phyloP scores from a whole-genome alignment of 1,140 invertebrate species.

The Leptonema lineaticorne region DNA sequence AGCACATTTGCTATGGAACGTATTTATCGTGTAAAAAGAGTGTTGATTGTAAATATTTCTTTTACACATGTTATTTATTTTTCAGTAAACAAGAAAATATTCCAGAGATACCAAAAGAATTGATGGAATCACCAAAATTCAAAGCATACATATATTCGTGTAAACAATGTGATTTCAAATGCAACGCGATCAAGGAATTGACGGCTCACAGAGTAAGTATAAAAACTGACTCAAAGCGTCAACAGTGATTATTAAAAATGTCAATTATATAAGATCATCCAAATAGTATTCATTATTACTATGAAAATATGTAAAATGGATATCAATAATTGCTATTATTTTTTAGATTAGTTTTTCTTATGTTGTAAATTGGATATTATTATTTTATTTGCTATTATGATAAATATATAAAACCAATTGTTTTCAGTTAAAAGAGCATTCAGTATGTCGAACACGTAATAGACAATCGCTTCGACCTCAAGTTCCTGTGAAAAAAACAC shows the following conservation, averaged over 20 bases:
- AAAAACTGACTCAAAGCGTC: too few species aligned
- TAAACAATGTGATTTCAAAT: conserved; percentile 51
- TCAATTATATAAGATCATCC: too few species aligned
- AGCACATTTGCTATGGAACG: too few species aligned
- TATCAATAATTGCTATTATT: too few species aligned
- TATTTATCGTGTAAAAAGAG: too few species aligned
- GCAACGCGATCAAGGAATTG: conserved; percentile 53
- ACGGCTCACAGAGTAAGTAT: conserved; percentile 48
- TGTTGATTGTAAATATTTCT: too few species aligned
- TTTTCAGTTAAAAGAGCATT: conserved; percentile 1
- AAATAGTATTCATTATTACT: too few species aligned
- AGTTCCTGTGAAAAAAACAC: not conserved
- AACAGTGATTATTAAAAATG: too few species aligned
- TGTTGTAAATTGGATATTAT: not conserved
- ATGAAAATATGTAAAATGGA: too few species aligned
- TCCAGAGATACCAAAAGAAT: conserved; percentile 46
- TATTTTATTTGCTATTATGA: not conserved
- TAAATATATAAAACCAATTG: not conserved
- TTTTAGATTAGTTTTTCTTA: too few species aligned
- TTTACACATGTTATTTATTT: too few species aligned
- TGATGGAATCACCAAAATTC: conserved; percentile 50
- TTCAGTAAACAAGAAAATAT: conserved; percentile 43
- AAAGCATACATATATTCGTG: conserved; percentile 53
- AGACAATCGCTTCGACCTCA: not conserved
- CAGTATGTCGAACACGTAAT: not conserved